Conservation (phyloP, 2,888 invertebrate species). For the Caenorhabditis drosophilae region DNA sequence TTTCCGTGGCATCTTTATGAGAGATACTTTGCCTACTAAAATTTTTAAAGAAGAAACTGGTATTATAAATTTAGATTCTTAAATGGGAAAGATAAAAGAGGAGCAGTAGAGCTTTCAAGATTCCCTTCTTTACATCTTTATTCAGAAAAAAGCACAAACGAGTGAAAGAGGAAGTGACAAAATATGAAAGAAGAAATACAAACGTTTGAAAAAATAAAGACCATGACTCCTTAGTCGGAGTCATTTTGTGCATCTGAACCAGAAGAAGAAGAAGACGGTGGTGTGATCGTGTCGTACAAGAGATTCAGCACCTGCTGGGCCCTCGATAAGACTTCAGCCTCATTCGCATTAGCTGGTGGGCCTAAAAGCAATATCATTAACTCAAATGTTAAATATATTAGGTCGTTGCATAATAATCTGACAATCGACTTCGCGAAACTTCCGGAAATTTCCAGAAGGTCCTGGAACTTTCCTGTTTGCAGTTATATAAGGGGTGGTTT, state of each 20-base stretch:
- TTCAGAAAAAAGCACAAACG: constrained; percentile 6
- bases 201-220: constrained; percentile 6
- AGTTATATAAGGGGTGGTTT: too few species aligned
- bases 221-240: constrained; percentile 11
- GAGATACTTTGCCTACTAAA: constrained; percentile 3
- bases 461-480: too few species aligned
- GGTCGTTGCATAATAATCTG: neutral
- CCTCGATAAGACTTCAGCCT: constrained; percentile 14
- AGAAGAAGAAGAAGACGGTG: constrained; percentile 6
- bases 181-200: constrained; percentile 9
- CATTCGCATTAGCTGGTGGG: constrained; percentile 12
- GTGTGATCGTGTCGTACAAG: constrained; percentile 11
- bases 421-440: too few species aligned
- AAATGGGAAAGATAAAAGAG: constrained; percentile 8
- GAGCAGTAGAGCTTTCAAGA: constrained; percentile 9
- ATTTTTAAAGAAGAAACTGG: neutral
- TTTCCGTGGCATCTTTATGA: constrained; percentile 4
- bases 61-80: too few species aligned
- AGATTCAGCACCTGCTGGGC: constrained; percentile 10
- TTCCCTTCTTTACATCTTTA: constrained; percentile 7
- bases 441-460: too few species aligned
- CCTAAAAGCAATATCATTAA: constrained; percentile 10
- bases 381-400: constrained; percentile 6
- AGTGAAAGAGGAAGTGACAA: constrained; percentile 5
- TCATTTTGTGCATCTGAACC: constrained; percentile 7